Evolutionary conservation across 1,140 invertebrate species (phyloP), one percentile per base, ranked within the genome.

Genomic region (Glossosoma conforme): DNA sequence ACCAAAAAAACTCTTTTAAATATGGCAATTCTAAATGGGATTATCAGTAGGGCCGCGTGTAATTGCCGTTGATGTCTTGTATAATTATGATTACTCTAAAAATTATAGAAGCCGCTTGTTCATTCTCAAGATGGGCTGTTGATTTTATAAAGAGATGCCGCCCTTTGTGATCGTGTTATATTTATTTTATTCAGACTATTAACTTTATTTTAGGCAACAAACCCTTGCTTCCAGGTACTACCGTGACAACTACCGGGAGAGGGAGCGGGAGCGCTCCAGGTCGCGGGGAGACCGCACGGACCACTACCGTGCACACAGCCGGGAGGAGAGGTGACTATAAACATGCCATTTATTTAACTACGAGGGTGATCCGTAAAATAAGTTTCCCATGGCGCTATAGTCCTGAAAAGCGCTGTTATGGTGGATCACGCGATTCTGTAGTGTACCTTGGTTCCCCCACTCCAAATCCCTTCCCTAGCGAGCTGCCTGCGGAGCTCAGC

Each of bases 301-400:
- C 20, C 75, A 75, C 42, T 77, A 77, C 20, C 71, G 71, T 44
- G 76, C 76, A 56, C 77, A 85, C 63, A 86, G 84, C 66, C 72
- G 85, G 40, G 85, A 87, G 68, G 85, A 87, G 65, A 85, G 84
- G 84, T 86, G 75, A 75, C 66, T 62, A 6, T 28, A 14, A 35
- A 13, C 36, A 17, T 3, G 36, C 33, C 33, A 10, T 8, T 6
- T 8, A 6, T 8, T 8, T 28, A n/a, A 8, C 6, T n/a, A 28
- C n/a, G n/a, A 6, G n/a, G 25, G n/a, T n/a, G 6, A 8, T 28
- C 6, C n/a, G 9, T 9, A 11, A 35, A 14, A 35, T 14, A 35
- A 20, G 10, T 45, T n/a, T 13, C 36, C 22, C 6, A 6, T n/a
- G 25, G n/a, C 25, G n/a, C 25, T 28, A 28, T 28, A 8, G 6